phyloP scores from a whole-genome alignment of 2,888 invertebrate genomes.

The Autographa pulchrina region DNA sequence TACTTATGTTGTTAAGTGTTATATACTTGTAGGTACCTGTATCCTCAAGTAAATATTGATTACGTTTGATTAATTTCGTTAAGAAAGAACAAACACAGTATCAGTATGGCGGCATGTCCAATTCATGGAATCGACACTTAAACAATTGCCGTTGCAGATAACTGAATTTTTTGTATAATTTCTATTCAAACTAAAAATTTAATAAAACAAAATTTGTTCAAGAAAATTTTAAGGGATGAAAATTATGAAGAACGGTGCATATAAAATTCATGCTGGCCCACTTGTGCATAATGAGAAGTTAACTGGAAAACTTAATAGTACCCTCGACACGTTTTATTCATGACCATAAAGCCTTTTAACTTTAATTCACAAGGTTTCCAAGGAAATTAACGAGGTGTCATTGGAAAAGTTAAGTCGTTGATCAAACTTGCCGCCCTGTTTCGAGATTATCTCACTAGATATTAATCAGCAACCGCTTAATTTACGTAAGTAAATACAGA shows the following conservation, averaged over 20 bases:
- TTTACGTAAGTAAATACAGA: constrained; percentile 64
- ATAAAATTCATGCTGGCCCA: constrained; percentile 54
- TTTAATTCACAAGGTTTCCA: constrained; percentile 72
- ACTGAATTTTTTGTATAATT: not conserved
- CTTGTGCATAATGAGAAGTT: constrained; percentile 73
- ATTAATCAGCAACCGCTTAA: constrained; percentile 68
- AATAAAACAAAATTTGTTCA: constrained; percentile 3
- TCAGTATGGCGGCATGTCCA: too few species aligned
- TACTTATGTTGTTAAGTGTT: too few species aligned
- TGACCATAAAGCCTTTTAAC: constrained; percentile 73
- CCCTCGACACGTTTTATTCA: constrained; percentile 79
- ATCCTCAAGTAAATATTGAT: too few species aligned
- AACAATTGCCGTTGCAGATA: not conserved
- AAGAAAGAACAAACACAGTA: too few species aligned
- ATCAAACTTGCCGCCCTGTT: constrained; percentile 73
- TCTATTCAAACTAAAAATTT: not conserved
- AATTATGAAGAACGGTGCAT: constrained; percentile 51
- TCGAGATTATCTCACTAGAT: constrained; percentile 71
- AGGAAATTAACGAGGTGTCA: constrained; percentile 79
- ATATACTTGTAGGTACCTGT: too few species aligned
- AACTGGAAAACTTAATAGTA: constrained; percentile 74
- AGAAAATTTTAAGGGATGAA: constrained; percentile 46
- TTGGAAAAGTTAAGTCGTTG: constrained; percentile 77
- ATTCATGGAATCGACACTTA: not conserved
- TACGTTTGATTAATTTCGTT: too few species aligned